phyloP scores from a whole-genome alignment of 2,888 invertebrate species.

The Bembecia ichneumoniformis region DNA sequence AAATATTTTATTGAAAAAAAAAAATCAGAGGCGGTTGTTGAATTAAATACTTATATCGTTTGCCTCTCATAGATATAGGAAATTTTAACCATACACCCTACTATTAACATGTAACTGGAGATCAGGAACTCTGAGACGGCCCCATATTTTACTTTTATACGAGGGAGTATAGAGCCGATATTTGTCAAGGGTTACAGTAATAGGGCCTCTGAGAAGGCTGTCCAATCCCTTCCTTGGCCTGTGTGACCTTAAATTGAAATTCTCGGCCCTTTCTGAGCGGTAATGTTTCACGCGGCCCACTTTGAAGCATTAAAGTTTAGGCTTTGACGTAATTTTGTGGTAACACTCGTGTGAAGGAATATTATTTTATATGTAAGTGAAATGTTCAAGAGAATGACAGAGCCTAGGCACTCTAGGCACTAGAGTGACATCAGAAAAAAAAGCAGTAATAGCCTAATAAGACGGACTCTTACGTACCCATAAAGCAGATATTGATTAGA shows the following conservation, averaged over 20 bases:
- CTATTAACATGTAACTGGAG: constrained; percentile 7
- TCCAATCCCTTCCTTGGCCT: constrained; percentile 19
- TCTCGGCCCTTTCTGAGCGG: constrained; percentile 14
- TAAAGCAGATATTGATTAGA: too few relatives aligned
- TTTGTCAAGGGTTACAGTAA: constrained; percentile 21
- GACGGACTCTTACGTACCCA: too few relatives aligned
- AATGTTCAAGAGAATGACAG: too few relatives aligned
- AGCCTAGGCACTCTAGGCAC: too few relatives aligned
- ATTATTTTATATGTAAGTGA: too few relatives aligned
- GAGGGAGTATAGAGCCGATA: constrained; percentile 12
- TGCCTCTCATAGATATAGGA: too few relatives aligned
- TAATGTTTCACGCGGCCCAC: constrained; percentile 10
- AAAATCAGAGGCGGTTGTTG: too few relatives aligned
- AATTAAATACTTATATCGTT: too few relatives aligned
- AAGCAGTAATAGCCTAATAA: too few relatives aligned
- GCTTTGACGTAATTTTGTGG: neutral
- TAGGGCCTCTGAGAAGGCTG: constrained; percentile 17
- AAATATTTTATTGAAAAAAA: too few relatives aligned
- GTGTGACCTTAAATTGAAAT: constrained; percentile 22
- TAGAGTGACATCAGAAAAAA: too few relatives aligned
- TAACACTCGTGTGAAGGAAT: neutral
- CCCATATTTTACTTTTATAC: constrained; percentile 18
- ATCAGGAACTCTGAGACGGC: constrained; percentile 9
- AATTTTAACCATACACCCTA: neutral
- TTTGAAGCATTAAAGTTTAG: constrained; percentile 11